A percentile compares a stretch with the other conserved stretches of the same genome.
These are phyloP conservation scores for Drosophila prolongata DNA, from an alignment of 2,888 invertebrate species.

Conservation along the genomic window DNA sequence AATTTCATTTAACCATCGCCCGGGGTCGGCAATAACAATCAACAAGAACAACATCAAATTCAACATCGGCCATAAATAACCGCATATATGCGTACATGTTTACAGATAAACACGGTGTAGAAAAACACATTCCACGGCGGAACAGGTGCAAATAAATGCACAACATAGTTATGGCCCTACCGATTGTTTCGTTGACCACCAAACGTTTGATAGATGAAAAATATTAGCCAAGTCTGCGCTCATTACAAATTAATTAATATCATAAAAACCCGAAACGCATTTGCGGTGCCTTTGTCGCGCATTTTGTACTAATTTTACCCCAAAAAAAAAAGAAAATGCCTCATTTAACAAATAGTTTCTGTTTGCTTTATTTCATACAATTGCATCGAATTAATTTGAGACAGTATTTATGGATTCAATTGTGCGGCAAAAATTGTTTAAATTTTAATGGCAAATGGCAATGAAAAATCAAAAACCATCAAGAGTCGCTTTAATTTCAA, in stretches of 20 bases:
- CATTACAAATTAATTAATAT: slow-evolving; percentile 74
- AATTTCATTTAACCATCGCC: slow-evolving; percentile 69
- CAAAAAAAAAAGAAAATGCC: slow-evolving; percentile 21
- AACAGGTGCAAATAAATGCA: slow-evolving; percentile 24
- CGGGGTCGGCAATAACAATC: slow-evolving; percentile 40
- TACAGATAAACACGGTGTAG: slow-evolving; percentile 39
- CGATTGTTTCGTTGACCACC: slow-evolving; percentile 58
- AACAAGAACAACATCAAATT: slow-evolving; percentile 35
- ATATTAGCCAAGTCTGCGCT: slow-evolving; percentile 59
- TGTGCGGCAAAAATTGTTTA: slow-evolving; percentile 19
- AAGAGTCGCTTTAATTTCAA: background rate
- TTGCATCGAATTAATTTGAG: slow-evolving; percentile 36
- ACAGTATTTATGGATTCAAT: slow-evolving; percentile 46
- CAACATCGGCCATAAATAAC: slow-evolving; percentile 39
- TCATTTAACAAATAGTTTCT: slow-evolving; percentile 11
- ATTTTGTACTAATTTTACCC: slow-evolving; percentile 41
- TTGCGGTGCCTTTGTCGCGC: slow-evolving; percentile 66
- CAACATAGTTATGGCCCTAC: slow-evolving; percentile 27
- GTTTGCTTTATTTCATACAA: slow-evolving; percentile 32
- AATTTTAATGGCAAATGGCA: slow-evolving; percentile 4
- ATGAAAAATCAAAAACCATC: background rate
- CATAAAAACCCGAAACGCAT: slow-evolving; percentile 64
- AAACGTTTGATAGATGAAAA: slow-evolving; percentile 51
- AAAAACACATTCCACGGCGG: slow-evolving; percentile 12
- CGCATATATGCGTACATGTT: slow-evolving; percentile 30